Evolutionary conservation across 2,888 invertebrate species (phyloP), one percentile per base, ranked within the genome.

Genomic region (Dasypolia templi): DNA sequence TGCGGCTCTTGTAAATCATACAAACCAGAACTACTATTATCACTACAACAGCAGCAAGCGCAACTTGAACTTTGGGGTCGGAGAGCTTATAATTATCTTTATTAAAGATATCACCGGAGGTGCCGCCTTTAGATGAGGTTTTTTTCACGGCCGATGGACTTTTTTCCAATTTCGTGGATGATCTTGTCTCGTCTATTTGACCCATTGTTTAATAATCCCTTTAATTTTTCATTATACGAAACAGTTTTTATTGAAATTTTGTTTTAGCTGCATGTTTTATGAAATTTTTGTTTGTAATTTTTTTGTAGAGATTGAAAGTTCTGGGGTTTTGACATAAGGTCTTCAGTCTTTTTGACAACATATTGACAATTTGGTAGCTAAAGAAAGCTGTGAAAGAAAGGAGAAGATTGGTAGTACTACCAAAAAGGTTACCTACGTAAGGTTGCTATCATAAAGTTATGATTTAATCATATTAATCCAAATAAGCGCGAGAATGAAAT

Each of bases 21-120:
- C 9, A 83, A 1, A 90, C 91, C 51, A 93, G 35, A 3, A 87
- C 86, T 12, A 94, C 73, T 3, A 94, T 82, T 7, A 88, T 88
- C 35, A 95, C 77, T 2, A 93, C 72, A 0, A 88, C 90, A 14
- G 91, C 88, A 22, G 92, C 83, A 19, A 93, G 29, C 4, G 87
- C 77, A 53, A 86, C 89, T 85, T 93, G 93, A 17, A 92, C 78
- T 85, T 92, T 92, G 11, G 93, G 91, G 68, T 94, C 88, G 19
- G 79, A 72, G 92, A 92, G 69, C 93, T 82, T 22, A 75, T 76
- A 32, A 89, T 66, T 49, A 67, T 46, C 3, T 22, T 29, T 7
- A 39, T 9, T 2, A 0, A 0, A 0, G 22, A 2, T 5, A 12
- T n/a, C 1, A n/a, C 46, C 7, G 26, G 17, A 9, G 12, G 26